Evolutionary conservation across 2,888 invertebrate species (phyloP).

Genomic region (Drosophila suboccidentalis): DNA sequence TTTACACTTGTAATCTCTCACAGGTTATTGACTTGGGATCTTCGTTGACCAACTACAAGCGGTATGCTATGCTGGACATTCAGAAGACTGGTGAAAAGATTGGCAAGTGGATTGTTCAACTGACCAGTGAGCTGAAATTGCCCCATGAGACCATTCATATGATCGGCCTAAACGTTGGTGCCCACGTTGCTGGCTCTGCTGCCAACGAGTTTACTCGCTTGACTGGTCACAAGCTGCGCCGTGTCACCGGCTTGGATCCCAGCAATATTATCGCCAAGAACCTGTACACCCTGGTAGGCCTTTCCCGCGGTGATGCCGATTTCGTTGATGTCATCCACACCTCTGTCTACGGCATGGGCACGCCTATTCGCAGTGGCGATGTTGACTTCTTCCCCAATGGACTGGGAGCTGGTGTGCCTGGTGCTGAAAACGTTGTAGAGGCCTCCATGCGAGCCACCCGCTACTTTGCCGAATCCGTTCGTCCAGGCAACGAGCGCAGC

Average conservation of each 20-base stretch:
- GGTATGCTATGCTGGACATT: conserved; percentile 72
- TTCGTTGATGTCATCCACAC: conserved; percentile 85
- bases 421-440: conserved; percentile 80
- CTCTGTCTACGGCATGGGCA: conserved; percentile 81
- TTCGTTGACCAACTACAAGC: conserved; percentile 65
- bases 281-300: conserved; percentile 65
- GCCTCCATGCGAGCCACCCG: conserved; percentile 82
- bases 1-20: not conserved
- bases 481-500: conserved; percentile 82
- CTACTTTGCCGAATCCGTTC: conserved; percentile 84
- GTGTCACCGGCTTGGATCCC: conserved; percentile 84
- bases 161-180: conserved; percentile 81
- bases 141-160: conserved; percentile 80
- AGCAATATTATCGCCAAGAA: conserved; percentile 72
- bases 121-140: conserved; percentile 61
- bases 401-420: conserved; percentile 73
- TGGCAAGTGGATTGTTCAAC: conserved; percentile 75
- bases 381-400: conserved; percentile 84
- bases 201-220: conserved; percentile 77
- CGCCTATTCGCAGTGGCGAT: conserved; percentile 74
- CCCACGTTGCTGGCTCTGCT: conserved; percentile 84
- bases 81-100: conserved; percentile 71
- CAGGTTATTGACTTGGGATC: conserved; percentile 81
- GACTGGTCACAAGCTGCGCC: conserved; percentile 81
- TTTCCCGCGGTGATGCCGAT: conserved; percentile 84